Evolutionary conservation across 2,113 vertebrate genomes (phyloP), one percentile per base, ranked within the genome.

Genomic region (Crocuta crocuta): DNA sequence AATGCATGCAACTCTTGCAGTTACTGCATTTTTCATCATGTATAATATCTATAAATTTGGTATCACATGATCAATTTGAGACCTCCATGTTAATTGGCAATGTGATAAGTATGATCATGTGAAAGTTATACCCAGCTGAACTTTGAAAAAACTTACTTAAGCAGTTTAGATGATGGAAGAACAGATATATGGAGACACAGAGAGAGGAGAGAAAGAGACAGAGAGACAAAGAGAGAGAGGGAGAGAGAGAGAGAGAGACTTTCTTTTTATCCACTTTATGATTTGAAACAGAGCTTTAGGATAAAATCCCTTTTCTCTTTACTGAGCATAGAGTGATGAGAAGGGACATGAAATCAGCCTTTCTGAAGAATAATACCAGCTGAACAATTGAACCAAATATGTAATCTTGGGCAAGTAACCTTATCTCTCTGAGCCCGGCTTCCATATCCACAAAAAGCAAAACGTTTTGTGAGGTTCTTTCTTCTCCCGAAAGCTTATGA

Each of bases 221-320:
- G 9, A 53, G 1, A 45, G 10, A 21, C 0, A 26, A 3, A 7
- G 1, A 23, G n/a, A 12, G 3, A 26, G 3, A 7, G 1, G 58
- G 4, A 68, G 21, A 84, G 1, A 65, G 24, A 61, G 24, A 61
- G 43, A 65, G 4, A 90, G 48, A 53, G 1, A 66, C 24, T 89
- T 92, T 70, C 39, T 10, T 76, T 86, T 73, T 68, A 87, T 31
- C 11, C 39, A 70, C 15, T 91, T 88, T 10, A 35, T 82, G 35
- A n/a, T 65, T 89, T 96, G 66, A 91, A 89, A 84, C 11, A 39
- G 21, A 93, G 35, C 13, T 95, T 83, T 91, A 88, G 48, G 35
- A 70, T 79, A 10, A 78, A 89, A 33, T 39, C 10, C 17, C 43
- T 88, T 71, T 91, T 48, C 43, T 33, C 53, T 91, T 71, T 48